Base-by-base conservation (phyloP, 2,797 vertebrate genomes). In the Graptemys geographica region DNA sequence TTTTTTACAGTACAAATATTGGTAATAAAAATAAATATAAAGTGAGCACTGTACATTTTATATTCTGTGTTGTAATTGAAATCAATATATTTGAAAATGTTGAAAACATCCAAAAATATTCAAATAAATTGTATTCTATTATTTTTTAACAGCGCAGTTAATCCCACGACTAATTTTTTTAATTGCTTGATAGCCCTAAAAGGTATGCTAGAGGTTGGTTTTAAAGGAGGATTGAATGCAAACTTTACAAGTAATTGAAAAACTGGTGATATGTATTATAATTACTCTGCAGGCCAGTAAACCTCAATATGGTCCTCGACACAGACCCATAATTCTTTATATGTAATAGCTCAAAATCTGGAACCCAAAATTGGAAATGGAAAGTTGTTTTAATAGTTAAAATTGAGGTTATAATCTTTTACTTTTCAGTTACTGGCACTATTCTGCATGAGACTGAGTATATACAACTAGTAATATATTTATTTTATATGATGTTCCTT, bases 231-330 rank as follows among this genome's bases (percentile, higher is more conserved):
- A 85, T 89, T 79, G 47, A 86, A 79, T 85, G 76, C 9, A 94
- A 65, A 88, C 93, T 91, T 90, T 89, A 93, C 76, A 81, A 56
- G 79, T 85, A 93, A 83, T 72, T 94, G 86, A 92, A 93, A 88
- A 91, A 94, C 95, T 96, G 90, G 18, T 83, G 15, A 92, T 92
- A 90, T 82, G 74, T 94, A 49, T 81, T 95, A 47, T 7, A 55
- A 18, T 79, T 86, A 87, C 84, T 79, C 92, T 79, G 76, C 69
- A 83, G 81, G 56, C 85, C 72, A 57, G 25, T 84, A 44, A 52
- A 13, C 89, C 81, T 84, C 47, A 78, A 47, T 86, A 85, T 12
- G 1, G 5, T 44, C 92, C 69, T 86, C 89, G 28, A 55, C 87
- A 56, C 86, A 93, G 90, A 10, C 11, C 62, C 86, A 79, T 87